Conservation (phyloP, 2,888 invertebrate species). For the Scaptomyza cyrtandrae region DNA sequence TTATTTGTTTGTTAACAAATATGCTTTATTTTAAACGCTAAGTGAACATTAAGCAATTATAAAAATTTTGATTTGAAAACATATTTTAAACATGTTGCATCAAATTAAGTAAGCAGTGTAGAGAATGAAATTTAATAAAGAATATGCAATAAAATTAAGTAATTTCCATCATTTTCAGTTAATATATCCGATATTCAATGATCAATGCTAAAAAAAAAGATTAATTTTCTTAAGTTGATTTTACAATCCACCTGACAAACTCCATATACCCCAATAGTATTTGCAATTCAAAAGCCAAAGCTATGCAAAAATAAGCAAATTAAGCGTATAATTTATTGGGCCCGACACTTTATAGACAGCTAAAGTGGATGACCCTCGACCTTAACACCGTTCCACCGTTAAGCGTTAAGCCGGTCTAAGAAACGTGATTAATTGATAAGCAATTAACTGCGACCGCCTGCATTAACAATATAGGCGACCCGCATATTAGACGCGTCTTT, state of each 20-base stretch:
- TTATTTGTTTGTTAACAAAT: neutral
- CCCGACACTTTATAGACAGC: slow-evolving; percentile 42
- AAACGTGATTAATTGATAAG: slow-evolving; percentile 64
- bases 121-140: too few relatives aligned
- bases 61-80: too few relatives aligned
- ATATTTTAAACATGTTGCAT: too few relatives aligned
- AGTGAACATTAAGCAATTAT: neutral
- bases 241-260: neutral
- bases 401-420: slow-evolving; percentile 14
- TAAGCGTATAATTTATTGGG: slow-evolving; percentile 37
- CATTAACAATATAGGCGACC: neutral
- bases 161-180: too few relatives aligned
- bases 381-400: neutral
- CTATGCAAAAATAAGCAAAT: slow-evolving; percentile 38
- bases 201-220: neutral
- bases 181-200: neutral
- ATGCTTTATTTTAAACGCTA: neutral
- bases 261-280: neutral
- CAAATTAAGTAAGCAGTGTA: too few relatives aligned
- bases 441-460: slow-evolving; percentile 53
- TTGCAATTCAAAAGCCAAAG: neutral
- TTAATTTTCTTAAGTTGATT: neutral
- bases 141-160: too few relatives aligned
- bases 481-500: slow-evolving; percentile 39
- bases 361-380: slow-evolving; percentile 39